Conservation (phyloP, 2,113 vertebrate genomes). For the Rhombomys opimus region DNA sequence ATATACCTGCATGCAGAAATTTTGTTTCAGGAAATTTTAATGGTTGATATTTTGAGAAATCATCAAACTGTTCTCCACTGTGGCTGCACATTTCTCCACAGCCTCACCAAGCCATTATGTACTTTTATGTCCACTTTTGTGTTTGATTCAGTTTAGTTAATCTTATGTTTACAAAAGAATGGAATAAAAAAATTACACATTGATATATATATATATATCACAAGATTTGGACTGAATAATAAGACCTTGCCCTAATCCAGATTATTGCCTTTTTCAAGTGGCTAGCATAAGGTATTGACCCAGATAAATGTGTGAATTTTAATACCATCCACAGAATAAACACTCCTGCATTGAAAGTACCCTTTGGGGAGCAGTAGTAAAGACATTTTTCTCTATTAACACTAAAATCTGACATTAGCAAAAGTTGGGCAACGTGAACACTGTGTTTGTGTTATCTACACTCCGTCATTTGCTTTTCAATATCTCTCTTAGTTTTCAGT, state of each 20-base stretch:
- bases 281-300: neutral
- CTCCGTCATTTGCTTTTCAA: slow-evolving; percentile 63
- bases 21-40: neutral
- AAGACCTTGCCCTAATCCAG: neutral
- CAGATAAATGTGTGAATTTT: slow-evolving; percentile 1
- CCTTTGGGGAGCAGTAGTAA: slow-evolving; percentile 1
- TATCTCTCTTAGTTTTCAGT: slow-evolving; percentile 62
- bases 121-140: neutral
- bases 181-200: neutral
- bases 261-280: slow-evolving; percentile 31
- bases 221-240: slow-evolving; percentile 9
- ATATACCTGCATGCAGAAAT: neutral
- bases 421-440: slow-evolving; percentile 54
- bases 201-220: neutral
- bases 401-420: slow-evolving; percentile 63
- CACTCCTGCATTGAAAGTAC: neutral
- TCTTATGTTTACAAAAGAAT: neutral
- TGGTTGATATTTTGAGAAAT: slow-evolving; percentile 12
- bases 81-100: neutral
- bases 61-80: neutral
- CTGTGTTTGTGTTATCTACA: slow-evolving; percentile 55
- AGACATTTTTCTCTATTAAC: slow-evolving; percentile 19
- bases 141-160: neutral
- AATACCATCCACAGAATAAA: slow-evolving; percentile 2
- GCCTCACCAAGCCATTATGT: neutral